Conservation (phyloP, 1,140 invertebrate genomes). For the Oryzaephilus surinamensis region DNA sequence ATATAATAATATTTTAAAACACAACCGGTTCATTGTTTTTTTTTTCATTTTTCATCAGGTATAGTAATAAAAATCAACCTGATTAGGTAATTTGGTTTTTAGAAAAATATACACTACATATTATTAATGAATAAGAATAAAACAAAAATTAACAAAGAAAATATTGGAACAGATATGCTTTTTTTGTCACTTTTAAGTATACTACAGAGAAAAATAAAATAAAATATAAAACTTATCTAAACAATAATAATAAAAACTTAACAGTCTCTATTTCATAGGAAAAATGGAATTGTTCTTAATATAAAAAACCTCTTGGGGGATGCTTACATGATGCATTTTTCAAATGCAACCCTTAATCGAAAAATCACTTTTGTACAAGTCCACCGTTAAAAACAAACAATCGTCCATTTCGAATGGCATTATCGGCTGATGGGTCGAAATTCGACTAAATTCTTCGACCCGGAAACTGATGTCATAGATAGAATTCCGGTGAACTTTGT, state of each 20-base stretch:
- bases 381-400: conserved; percentile 4
- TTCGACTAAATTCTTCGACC: conserved; percentile 30
- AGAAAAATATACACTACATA: too few relatives aligned
- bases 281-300: too few relatives aligned
- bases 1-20: conserved; percentile 22
- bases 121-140: too few relatives aligned
- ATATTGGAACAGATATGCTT: too few relatives aligned
- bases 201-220: too few relatives aligned
- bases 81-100: neutral
- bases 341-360: too few relatives aligned
- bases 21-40: conserved; percentile 15
- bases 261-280: too few relatives aligned
- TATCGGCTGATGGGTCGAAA: conserved; percentile 24
- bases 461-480: conserved; percentile 54
- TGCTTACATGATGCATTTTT: neutral
- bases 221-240: too few relatives aligned
- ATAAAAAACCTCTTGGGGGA: too few relatives aligned
- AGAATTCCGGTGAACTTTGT: conserved; percentile 54
- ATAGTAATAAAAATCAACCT: neutral
- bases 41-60: neutral
- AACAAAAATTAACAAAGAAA: too few relatives aligned
- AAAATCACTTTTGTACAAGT: conserved; percentile 18
- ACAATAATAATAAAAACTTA: too few relatives aligned
- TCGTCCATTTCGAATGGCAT: conserved; percentile 9
- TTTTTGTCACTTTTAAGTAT: too few relatives aligned